Percentiles rank a stretch among this genome's conserved stretches.
Conservation (phyloP, 2,797 vertebrate species). For the Alosa sapidissima region DNA sequence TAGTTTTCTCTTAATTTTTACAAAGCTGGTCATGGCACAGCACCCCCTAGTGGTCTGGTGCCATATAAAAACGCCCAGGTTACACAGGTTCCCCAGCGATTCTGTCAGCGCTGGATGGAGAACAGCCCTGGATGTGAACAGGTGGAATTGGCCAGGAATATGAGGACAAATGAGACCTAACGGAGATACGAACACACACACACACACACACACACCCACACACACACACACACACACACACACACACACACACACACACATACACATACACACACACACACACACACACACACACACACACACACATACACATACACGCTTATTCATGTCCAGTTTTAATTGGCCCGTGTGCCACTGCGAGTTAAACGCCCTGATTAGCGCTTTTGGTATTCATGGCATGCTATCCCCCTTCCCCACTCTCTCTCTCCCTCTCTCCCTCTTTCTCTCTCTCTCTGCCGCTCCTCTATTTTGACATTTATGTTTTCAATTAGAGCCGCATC, state of each 20-base stretch:
- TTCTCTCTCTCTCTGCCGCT: not conserved
- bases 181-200: not conserved
- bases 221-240: not conserved
- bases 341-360: conserved; percentile 23
- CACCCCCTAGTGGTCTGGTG: too few relatives aligned
- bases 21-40: too few relatives aligned
- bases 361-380: conserved; percentile 47
- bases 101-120: too few relatives aligned
- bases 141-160: not conserved
- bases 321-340: conserved; percentile 29
- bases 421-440: not conserved
- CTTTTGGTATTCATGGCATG: conserved; percentile 59
- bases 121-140: too few relatives aligned
- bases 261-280: conserved; percentile 24
- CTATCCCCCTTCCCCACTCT: conserved; percentile 39
- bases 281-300: not conserved
- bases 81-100: too few relatives aligned
- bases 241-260: conserved; percentile 1
- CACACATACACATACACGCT: not conserved
- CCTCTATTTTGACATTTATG: conserved; percentile 65
- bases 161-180: not conserved
- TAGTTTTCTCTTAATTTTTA: too few relatives aligned
- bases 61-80: too few relatives aligned
- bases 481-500: conserved; percentile 64
- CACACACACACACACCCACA: conserved; percentile 8